phyloP scores from a whole-genome alignment of 2,888 invertebrate species.

The Agriopis aurantiaria region DNA sequence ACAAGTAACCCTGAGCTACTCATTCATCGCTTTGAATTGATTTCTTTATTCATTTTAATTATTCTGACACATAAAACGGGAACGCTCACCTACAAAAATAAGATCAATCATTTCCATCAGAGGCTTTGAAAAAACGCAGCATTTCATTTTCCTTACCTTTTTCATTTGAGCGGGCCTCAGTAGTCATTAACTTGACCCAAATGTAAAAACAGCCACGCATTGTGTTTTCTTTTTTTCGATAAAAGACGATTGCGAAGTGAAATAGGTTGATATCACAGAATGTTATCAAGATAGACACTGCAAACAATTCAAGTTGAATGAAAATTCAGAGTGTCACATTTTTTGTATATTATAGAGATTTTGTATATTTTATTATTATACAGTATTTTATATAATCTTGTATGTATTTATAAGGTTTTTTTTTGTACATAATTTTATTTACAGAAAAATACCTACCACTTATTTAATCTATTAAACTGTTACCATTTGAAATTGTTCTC shows the following conservation, averaged over 20 bases:
- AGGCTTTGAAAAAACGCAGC: slow-evolving; percentile 4
- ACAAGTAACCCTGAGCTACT: neutral
- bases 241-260: slow-evolving; percentile 6
- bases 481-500: too few relatives aligned
- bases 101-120: slow-evolving; percentile 27
- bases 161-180: slow-evolving; percentile 9
- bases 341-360: too few relatives aligned
- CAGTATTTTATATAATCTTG: too few relatives aligned
- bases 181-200: slow-evolving; percentile 30
- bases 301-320: too few relatives aligned
- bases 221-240: slow-evolving; percentile 18
- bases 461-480: too few relatives aligned
- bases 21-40: neutral
- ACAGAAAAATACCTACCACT: too few relatives aligned
- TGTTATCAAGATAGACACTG: too few relatives aligned
- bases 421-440: too few relatives aligned
- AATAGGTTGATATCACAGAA: neutral
- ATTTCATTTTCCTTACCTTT: slow-evolving; percentile 20
- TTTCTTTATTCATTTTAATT: slow-evolving; percentile 8
- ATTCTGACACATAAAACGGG: neutral
- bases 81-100: slow-evolving; percentile 6
- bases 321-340: too few relatives aligned
- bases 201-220: slow-evolving; percentile 16
- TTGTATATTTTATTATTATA: too few relatives aligned
- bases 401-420: too few relatives aligned